Percentiles rank a stretch among this genome's conserved stretches.
Conservation (phyloP, 2,888 invertebrate genomes). For the Buathra laborator region DNA sequence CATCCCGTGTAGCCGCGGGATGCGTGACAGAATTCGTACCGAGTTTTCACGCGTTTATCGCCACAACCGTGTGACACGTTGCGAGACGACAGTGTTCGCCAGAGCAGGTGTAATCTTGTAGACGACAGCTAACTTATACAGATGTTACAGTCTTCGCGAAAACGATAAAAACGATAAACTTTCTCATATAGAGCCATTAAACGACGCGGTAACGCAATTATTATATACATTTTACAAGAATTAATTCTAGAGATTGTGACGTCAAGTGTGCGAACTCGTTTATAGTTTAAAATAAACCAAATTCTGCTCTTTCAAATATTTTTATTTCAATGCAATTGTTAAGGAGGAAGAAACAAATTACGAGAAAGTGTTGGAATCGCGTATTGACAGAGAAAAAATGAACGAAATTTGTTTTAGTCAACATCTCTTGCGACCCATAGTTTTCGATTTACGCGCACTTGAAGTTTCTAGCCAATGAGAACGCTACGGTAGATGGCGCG, state of each 20-base stretch:
- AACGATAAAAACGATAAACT: background rate
- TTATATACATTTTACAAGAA: background rate
- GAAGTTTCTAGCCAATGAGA: background rate
- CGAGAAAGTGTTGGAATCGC: background rate
- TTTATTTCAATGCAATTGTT: background rate
- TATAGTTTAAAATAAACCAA: background rate
- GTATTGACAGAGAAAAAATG: background rate
- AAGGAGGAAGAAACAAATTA: background rate
- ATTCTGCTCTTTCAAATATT: background rate
- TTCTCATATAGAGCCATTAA: background rate
- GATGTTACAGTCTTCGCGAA: conserved; percentile 3
- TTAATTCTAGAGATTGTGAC: no score
- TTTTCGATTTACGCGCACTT: background rate
- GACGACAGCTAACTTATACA: conserved; percentile 8
- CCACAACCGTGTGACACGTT: background rate
- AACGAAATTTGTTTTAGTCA: background rate
- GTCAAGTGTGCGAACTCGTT: no score
- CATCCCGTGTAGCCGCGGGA: conserved; percentile 50
- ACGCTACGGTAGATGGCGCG: conserved; percentile 9
- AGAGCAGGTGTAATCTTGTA: conserved; percentile 6
- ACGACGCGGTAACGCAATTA: background rate
- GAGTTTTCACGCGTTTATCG: conserved; percentile 15
- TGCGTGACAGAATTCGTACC: conserved; percentile 33
- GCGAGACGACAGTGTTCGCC: conserved; percentile 5
- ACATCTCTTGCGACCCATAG: background rate